These are phyloP conservation scores for Holocentrus rufus DNA, from an alignment of 2,797 vertebrate species.

Conservation along the genomic window DNA sequence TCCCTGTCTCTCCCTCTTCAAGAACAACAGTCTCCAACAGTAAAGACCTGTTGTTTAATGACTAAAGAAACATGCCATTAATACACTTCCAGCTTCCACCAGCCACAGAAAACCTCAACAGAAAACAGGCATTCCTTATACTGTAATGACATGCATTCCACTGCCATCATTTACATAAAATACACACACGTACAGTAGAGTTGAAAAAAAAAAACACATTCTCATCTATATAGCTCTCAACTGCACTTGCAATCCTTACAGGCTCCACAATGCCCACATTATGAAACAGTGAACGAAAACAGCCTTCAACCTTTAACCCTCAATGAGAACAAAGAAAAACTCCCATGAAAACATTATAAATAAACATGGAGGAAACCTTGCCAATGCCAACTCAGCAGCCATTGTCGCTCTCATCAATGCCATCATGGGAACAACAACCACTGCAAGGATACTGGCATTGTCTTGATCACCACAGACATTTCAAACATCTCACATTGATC, in stretches of 20 bases:
- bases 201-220: constrained; percentile 11
- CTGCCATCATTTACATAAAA: constrained; percentile 1
- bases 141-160: no score
- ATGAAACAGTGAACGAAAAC: no score
- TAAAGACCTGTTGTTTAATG: constrained; percentile 40
- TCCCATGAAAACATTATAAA: neutral
- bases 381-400: no score
- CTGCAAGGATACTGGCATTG: no score
- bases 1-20: constrained; percentile 47
- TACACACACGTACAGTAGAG: constrained; percentile 9
- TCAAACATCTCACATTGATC: no score
- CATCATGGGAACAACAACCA: no score
- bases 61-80: constrained; percentile 37
- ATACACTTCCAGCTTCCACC: neutral
- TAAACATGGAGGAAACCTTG: neutral
- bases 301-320: neutral
- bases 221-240: neutral
- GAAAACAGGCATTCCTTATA: neutral
- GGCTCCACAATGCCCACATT: no score
- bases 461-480: no score
- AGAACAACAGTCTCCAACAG: constrained; percentile 51
- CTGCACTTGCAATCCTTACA: no score
- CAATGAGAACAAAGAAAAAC: neutral
- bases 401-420: no score
- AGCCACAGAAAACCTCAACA: neutral